A percentile compares a stretch with the other conserved stretches of the same genome.
phyloP scores from a whole-genome alignment of 1,140 invertebrate genomes.

The Coelopa frigida region DNA sequence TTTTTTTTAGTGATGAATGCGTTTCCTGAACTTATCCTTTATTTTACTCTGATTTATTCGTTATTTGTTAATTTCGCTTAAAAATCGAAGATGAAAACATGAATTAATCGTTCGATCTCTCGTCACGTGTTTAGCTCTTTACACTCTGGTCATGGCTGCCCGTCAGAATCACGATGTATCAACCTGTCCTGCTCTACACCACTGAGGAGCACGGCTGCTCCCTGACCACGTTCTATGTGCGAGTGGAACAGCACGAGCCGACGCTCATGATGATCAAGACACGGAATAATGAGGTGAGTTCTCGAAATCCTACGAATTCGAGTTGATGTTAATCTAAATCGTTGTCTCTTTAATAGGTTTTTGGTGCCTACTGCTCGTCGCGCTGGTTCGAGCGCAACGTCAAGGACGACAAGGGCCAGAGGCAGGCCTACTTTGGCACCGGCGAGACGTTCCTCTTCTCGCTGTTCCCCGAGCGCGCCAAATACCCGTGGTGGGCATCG shows the following conservation, averaged over 20 bases:
- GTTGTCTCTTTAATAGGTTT: slow-evolving; percentile 58
- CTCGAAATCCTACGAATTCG: too few species aligned
- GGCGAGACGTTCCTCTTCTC: slow-evolving; percentile 95
- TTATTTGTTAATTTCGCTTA: neutral
- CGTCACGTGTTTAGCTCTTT: slow-evolving; percentile 66
- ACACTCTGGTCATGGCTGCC: slow-evolving; percentile 93
- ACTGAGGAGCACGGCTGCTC: slow-evolving; percentile 95
- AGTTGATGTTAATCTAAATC: too few species aligned
- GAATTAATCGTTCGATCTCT: slow-evolving; percentile 3
- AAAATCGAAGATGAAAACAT: too few species aligned
- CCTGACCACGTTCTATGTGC: slow-evolving; percentile 85
- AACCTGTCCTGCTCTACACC: slow-evolving; percentile 88
- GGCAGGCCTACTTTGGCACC: slow-evolving; percentile 90
- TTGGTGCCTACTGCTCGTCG: slow-evolving; percentile 89
- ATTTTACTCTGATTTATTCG: neutral
- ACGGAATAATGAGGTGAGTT: slow-evolving; percentile 73
- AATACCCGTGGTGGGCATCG: slow-evolving; percentile 87
- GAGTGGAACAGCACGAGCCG: slow-evolving; percentile 87
- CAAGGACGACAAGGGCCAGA: slow-evolving; percentile 78
- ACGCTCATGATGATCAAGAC: slow-evolving; percentile 91
- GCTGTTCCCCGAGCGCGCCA: slow-evolving; percentile 75
- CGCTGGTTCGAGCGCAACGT: slow-evolving; percentile 80
- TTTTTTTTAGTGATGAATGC: neutral
- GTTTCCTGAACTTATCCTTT: neutral
- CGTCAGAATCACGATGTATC: slow-evolving; percentile 90